Base-by-base conservation (phyloP, 2,113 vertebrate genomes). In the Sisor rabdophorus region DNA sequence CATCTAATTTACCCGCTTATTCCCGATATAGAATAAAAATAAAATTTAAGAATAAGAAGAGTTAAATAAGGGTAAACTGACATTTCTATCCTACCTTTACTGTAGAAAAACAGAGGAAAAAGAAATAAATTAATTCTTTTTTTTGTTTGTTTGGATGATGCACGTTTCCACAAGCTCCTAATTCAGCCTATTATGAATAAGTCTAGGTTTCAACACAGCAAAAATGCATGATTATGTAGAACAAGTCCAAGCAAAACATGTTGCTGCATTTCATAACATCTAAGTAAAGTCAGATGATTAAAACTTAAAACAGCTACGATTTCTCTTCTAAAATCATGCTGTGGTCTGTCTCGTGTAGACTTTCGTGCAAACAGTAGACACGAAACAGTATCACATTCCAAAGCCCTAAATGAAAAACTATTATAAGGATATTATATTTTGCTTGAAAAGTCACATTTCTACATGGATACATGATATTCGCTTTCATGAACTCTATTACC, bases 191-290 rank as follows among this genome's bases (percentile, higher is more conserved):
- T 73, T 55, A 78, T 80, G 59, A 28, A 15, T 30, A 30, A 19
- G 52, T 64, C 54, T 55, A 61, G 13, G 50, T 16, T 72, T 50
- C 79, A 73, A 47, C 76, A 68, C 65, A 74, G 52, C 74, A 69
- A 78, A 76, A 81, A 79, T 75, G 30, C 52, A 59, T 75, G 73
- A 85, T 63, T 85, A 85, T 80, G 54, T 48, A 55, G 78, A 71
- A 70, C 84, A 85, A 83, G 85, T 82, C 76, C 47, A 72, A 79
- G 87, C 86, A 87, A 54, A n/a, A 70, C 30, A 47, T 77, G 44
- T 73, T 67, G 60, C 53, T 69, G 52, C 76, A 67, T 63, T 36
- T 79, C 77, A 71, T 24, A 65, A 6, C 54, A 54, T 32, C 16
- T 67, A 32, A 68, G 68, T 77, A 63, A 56, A 47, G 26, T 85